Base-by-base conservation (phyloP, 2,888 invertebrate genomes). In the Lycocerus yunnanus region DNA sequence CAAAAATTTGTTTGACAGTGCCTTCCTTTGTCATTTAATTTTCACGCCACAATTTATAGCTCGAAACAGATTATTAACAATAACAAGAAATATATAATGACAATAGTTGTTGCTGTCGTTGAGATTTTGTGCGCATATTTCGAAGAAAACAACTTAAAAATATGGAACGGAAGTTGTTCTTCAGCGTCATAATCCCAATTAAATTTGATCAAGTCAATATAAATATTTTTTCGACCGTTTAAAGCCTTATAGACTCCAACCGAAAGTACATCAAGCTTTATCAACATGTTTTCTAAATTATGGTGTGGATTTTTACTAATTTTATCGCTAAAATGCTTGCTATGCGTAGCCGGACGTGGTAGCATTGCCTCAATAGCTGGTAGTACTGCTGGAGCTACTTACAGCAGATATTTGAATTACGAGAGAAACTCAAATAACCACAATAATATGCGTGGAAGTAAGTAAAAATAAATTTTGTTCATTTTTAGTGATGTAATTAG, bases 371-470 rank as follows among this genome's bases (percentile, higher is more conserved):
- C 58, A 8, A 69, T 73, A 43, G 16, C 66, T n/a, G 66, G 69
- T 61, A 66, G 73, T 58, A 60, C 73, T n/a, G 69, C 73, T 69
- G 73, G 18, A 66, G 20, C 60, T 27, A 69, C 66, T 58, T 73
- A 73, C 21, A 24, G 71, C 21, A 24, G 71, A 18, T 43, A n/a
- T 43, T 43, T n/a, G 43, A n/a, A 43, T n/a, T 43, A 43, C 3
- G 13, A 43, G 43, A 43, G 43, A 43, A 43, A n/a, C n/a, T 43
- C 43, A 43, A 43, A 43, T 43, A 1, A 5, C n/a, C n/a, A n/a
- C n/a, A n/a, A 43, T 43, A 43, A 43, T 5, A n/a, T 13, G 8
- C n/a, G 6, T n/a, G 6, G 43, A 43, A 43, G 43, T 43, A 43
- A 43, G 43, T 6, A 43, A 43, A 43, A n/a, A n/a, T 6, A 43